Evolutionary conservation across 1,140 invertebrate species (phyloP), one percentile per base, ranked within the genome.

Genomic region (Oryctes rhinoceros): DNA sequence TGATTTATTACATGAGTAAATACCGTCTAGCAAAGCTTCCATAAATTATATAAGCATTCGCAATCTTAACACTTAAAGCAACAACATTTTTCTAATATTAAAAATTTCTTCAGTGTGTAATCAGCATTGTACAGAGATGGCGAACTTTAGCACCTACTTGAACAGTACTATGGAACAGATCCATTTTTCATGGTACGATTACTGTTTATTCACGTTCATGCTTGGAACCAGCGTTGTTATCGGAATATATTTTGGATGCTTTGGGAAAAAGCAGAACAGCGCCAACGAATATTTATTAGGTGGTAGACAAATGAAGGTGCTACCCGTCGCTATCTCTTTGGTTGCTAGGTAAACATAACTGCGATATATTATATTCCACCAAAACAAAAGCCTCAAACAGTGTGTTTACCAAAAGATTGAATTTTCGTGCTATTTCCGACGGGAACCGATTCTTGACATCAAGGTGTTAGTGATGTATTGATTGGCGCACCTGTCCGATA

Each of bases 201-300:
- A 94, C 87, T 82, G 88, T 0, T 89, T 94, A 3, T 94, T 94
- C 84, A 89, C 86, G 0, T 84, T 86, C 3, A 92, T 94, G 90
- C 86, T 95, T 76, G 85, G 90, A 0, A 80, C 92, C 0, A 95
- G 94, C 10, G 88, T 92, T 0, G 85, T 91, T 0, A 95, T 96
- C 80, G 95, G 95, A 0, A 87, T 95, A 0, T 95, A 94, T 87
- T 95, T 94, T 86, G 94, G 92, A 2, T 94, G 92, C 84, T 93
- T 92, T 83, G 91, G 92, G 9, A 90, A 89, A 49, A 94, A 93
- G 81, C 93, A 95, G 84, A 92, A 93, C 67, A 93, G 91, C 0
- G 92, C 92, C 0, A 88, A 91, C 0, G 94, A 96, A 79, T 96
- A 95, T 83, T 88, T 96, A 10, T 91, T 95, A 89, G 95, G 93